Percentiles rank a stretch among this genome's conserved stretches.
phyloP scores from a whole-genome alignment of 1,140 invertebrate genomes.

The Sinella curviseta region DNA sequence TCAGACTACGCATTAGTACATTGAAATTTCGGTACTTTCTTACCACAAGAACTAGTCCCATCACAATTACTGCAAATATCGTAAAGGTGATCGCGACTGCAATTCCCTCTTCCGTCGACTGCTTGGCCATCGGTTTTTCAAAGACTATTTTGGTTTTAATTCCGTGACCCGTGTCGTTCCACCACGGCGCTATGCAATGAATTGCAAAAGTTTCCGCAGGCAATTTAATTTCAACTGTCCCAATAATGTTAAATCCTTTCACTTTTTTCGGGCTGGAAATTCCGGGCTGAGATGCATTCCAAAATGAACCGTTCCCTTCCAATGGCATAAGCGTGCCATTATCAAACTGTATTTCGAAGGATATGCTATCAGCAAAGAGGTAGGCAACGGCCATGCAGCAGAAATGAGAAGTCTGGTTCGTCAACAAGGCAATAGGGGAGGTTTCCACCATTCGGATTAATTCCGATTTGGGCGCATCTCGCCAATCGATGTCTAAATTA shows the following conservation, averaged over 20 bases:
- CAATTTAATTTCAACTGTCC: background rate
- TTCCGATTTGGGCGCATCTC: background rate
- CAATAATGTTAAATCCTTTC: background rate
- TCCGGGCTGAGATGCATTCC: background rate
- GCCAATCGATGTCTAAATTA: background rate
- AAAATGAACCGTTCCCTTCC: background rate
- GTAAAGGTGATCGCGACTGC: background rate
- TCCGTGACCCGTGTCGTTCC: background rate
- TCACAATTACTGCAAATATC: background rate
- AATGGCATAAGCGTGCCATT: background rate
- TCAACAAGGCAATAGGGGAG: background rate
- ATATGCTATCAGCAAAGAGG: constrained; percentile 18
- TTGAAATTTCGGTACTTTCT: background rate
- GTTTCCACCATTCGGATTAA: background rate
- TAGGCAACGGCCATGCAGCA: background rate
- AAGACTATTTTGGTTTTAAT: background rate
- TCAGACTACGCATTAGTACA: constrained; percentile 1
- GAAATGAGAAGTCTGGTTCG: background rate
- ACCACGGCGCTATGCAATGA: constrained; percentile 18
- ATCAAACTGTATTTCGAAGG: constrained; percentile 3
- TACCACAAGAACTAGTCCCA: background rate
- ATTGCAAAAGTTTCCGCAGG: background rate
- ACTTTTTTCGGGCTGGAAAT: background rate
- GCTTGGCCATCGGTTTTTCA: background rate
- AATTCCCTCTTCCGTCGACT: too few relatives aligned